Base-by-base conservation (phyloP, 2,797 vertebrate species). In the Cetoscarus ocellatus region DNA sequence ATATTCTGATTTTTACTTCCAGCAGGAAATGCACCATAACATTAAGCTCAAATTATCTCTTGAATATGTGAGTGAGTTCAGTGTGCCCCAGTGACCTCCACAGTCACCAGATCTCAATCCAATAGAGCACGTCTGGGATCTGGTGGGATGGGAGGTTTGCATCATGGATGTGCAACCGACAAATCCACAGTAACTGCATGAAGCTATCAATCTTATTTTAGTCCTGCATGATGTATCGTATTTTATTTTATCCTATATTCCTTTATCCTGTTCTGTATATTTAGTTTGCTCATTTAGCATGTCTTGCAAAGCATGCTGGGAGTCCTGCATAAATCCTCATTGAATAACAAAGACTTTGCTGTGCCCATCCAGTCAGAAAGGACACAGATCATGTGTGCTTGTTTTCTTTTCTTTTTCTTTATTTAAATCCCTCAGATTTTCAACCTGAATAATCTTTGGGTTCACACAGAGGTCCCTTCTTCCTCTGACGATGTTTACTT, bases 381-480 rank as follows among this genome's bases (percentile, higher is more conserved):
- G 67, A 70, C 19, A 12, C 44, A 34, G 35, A 72, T 77, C 64
- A n/a, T 15, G 43, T 51, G 70, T 27, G 44, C 39, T 51, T 73
- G 52, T 2, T 27, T n/a, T n/a, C 36, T 38, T 39, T 39, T 39
- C 38, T 10, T 39, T 39, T 39, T 39, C 6, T 4, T 27, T 39
- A 3, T 3, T 39, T 39, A 57, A 58, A 36, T 17, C 19, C 36
- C 14, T 58, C 42, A 47, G 53, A 55, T 84, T 75, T n/a, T 60
- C 67, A 53, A 19, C 65, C 47, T 53, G 45, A 51, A 19, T 61
- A 39, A 78, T 40, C 68, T 69, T 47, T 11, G 77, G 79, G 90
- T 89, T 92, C 91, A 90, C n/a, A 0, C 45, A 0, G 55, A 84
- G 85, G 84, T 85, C 75, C 45, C 64, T 6, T 61, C 52, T 69